phyloP scores from a whole-genome alignment of 1,140 invertebrate genomes.

The Bombus balteatus region DNA sequence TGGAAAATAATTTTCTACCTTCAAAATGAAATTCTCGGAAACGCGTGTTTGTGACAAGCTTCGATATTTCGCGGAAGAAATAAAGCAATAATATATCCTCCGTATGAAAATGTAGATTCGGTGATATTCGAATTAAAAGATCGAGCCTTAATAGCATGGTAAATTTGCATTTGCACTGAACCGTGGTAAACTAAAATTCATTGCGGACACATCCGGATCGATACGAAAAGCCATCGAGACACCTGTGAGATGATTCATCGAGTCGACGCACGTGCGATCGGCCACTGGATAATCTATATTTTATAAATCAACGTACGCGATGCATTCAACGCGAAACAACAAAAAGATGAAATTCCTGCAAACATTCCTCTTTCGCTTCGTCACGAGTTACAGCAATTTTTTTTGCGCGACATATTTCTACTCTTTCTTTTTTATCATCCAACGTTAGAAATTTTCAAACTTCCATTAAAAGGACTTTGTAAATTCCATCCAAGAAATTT shows the following conservation, averaged over 20 bases:
- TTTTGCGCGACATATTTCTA: not conserved
- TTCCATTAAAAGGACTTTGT: not conserved
- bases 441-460: not conserved
- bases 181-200: slow-evolving; percentile 5
- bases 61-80: not conserved
- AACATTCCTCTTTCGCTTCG: not conserved
- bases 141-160: not conserved
- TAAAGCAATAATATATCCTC: not conserved
- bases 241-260: slow-evolving; percentile 53
- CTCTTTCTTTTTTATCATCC: too few relatives aligned
- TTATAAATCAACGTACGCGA: slow-evolving; percentile 57
- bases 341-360: not conserved
- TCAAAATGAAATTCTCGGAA: not conserved
- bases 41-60: too few relatives aligned
- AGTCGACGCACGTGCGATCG: slow-evolving; percentile 39
- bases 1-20: not conserved
- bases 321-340: slow-evolving; percentile 31
- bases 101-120: not conserved
- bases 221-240: slow-evolving; percentile 25
- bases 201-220: slow-evolving; percentile 1
- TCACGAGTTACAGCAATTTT: not conserved
- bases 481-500: not conserved
- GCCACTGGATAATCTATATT: slow-evolving; percentile 57
- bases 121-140: not conserved
- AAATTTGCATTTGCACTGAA: slow-evolving; percentile 18